Base-by-base conservation (phyloP, 2,888 invertebrate species). In the Chaitophorus viminalis region DNA sequence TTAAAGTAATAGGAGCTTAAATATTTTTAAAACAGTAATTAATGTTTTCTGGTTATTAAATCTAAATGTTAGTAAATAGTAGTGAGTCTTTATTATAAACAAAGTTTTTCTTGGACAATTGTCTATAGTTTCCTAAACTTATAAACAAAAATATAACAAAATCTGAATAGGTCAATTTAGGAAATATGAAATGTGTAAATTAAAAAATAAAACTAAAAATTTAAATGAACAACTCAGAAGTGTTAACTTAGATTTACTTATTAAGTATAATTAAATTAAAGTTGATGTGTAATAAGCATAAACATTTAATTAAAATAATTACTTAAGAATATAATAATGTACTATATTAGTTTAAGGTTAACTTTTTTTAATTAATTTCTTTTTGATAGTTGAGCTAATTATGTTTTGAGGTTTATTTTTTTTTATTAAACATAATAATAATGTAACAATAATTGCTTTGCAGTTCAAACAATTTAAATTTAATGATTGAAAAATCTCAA, bases 1-100 rank as follows among this genome's bases (percentile, higher is more conserved):
- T 72, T 68, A 72, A 83, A 74, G 60, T 75, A 74, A 74, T 83
- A 83, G 74, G 74, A 83, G 54, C 36, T 72, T 72, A 33, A 82
- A n/a, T 36, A 33, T 11, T 72, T 52, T 17, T 31, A 46, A 14
- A 72, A 83, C 21, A 0, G 29, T 83, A 74, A 6, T 8, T 17
- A 25, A 70, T 31, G 46, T 29, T 29, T 70, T 2, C 31, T 33
- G n/a, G 33, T n/a, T n/a, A 79, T 4, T 36, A 79, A 65, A 1
- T 31, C 0, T 14, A 52, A 72, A 33, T 46, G 3, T 81, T 70
- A 33, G 1, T 4, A 33, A 72, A n/a, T 5, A 65, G 25, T 65
- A 68, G 14, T 60, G 60, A 60, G 21, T 60, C 21, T 60, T 25
- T 25, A 6, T 60, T 5, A n/a, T n/a, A n/a, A n/a, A n/a, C n/a